Evolutionary conservation across 2,113 vertebrate species (phyloP).

Genomic region (Machaerirhynchus nigripectus): DNA sequence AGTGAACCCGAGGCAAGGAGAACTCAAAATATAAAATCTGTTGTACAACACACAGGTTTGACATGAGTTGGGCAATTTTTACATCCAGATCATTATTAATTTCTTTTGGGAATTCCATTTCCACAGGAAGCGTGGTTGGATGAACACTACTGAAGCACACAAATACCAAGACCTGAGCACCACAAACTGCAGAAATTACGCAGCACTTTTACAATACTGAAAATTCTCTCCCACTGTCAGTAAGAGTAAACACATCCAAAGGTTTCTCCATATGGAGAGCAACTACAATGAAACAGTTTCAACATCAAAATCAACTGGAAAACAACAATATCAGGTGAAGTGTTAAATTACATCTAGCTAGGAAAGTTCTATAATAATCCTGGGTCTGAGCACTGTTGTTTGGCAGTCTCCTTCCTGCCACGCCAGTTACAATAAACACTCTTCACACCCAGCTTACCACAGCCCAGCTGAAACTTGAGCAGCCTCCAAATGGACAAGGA

Average conservation of each 20-base stretch:
- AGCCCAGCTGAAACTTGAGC: constrained; percentile 38
- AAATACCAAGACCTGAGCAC: neutral
- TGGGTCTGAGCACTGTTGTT: neutral
- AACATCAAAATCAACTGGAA: neutral
- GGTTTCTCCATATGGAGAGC: neutral
- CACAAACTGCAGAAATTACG: neutral
- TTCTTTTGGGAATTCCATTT: neutral
- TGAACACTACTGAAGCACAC: neutral
- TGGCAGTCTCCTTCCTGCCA: neutral
- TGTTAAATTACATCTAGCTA: neutral
- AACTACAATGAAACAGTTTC: neutral
- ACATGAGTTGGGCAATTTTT: neutral
- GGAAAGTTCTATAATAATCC: neutral
- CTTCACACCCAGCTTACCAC: neutral
- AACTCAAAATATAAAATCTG: neutral
- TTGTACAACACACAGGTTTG: neutral
- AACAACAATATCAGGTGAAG: neutral
- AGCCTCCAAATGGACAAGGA: neutral
- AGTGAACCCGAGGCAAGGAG: neutral
- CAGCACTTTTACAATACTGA: neutral
- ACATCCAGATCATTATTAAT: neutral
- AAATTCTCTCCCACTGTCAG: neutral
- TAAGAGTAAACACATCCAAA: neutral
- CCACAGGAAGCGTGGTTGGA: neutral
- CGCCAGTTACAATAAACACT: neutral